Base-by-base conservation (phyloP, 2,113 vertebrate genomes). In the Polyodon spathula region DNA sequence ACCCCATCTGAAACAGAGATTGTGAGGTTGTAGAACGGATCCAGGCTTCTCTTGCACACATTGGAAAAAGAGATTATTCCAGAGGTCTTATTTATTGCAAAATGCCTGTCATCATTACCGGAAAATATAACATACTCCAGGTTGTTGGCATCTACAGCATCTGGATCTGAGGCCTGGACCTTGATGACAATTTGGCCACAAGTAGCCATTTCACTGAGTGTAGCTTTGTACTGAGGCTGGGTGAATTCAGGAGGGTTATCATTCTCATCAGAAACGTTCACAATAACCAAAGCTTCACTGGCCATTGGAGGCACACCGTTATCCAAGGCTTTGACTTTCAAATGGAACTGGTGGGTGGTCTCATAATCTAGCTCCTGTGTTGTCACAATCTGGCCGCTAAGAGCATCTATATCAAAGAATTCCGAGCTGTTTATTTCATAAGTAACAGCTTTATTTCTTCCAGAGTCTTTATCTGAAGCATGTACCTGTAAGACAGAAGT, bases 1-100 rank as follows among this genome's bases (percentile, higher is more conserved):
- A 97, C 90, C 0, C 96, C 94, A 39, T 99, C 96, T 1, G 96
- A 95, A 64, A 94, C 96, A 2, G 93, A 90, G 52, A 99, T 89
- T 0, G 88, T 89, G 63, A 99, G 82, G 56, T 70, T 89, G 58
- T 97, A 99, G 73, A 82, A 90, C 0, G 92, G 76, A 8, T 92
- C 88, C 66, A 95, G 64, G 52, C 91, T 91, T 73, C 84, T 93
- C 73, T 86, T 90, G 75, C 95, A 99, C 48, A 91, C 88, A 50
- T 95, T 98, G 1, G 91, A 87, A 74, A 93, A 93, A 6, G 92
- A 95, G 74, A 99, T 93, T 37, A 98, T 85, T 17, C 96, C 96
- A 0, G 95, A 93, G n/a, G 93, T 85, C 59, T 88, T 88, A 10
- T 97, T 93, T 54, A 99, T 97, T 63, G 87, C 82, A 70, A 99